Percentiles rank a stretch among this genome's conserved stretches.
phyloP scores from a whole-genome alignment of 2,797 vertebrate genomes.

The Ibycter americanus region DNA sequence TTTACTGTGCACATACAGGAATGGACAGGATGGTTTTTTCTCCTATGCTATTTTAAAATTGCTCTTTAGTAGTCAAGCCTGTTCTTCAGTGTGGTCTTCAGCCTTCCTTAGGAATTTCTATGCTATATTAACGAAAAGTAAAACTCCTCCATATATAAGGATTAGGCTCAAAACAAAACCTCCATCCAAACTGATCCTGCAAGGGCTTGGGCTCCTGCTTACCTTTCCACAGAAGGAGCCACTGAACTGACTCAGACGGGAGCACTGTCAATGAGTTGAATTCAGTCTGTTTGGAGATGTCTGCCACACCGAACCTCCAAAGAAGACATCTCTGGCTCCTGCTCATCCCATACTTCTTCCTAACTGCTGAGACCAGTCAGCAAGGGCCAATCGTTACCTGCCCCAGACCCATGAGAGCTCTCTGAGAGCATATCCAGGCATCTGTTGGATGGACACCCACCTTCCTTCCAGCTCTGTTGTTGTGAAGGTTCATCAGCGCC shows the following conservation, averaged over 20 bases:
- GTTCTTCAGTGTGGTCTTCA: background rate
- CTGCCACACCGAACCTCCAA: background rate
- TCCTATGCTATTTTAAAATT: background rate
- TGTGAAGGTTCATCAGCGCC: slow-evolving; percentile 95
- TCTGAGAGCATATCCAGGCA: background rate
- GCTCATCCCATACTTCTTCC: background rate
- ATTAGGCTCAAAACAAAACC: background rate
- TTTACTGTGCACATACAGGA: background rate
- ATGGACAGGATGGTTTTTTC: accelerated
- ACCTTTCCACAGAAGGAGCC: background rate
- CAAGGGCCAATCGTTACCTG: background rate
- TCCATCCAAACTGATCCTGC: background rate
- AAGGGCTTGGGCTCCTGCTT: background rate
- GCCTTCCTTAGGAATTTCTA: background rate
- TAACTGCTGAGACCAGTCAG: background rate
- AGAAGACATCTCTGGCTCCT: background rate
- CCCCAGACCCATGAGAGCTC: background rate
- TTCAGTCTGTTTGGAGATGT: background rate
- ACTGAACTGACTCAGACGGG: background rate
- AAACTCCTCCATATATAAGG: background rate
- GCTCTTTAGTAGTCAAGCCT: background rate
- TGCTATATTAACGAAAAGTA: background rate
- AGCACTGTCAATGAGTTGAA: background rate
- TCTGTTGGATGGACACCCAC: slow-evolving; percentile 66
- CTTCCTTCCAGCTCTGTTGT: slow-evolving; percentile 94